These are phyloP conservation scores for Drosophila dives DNA, from an alignment of 2,888 invertebrate genomes.

Conservation along the genomic window DNA sequence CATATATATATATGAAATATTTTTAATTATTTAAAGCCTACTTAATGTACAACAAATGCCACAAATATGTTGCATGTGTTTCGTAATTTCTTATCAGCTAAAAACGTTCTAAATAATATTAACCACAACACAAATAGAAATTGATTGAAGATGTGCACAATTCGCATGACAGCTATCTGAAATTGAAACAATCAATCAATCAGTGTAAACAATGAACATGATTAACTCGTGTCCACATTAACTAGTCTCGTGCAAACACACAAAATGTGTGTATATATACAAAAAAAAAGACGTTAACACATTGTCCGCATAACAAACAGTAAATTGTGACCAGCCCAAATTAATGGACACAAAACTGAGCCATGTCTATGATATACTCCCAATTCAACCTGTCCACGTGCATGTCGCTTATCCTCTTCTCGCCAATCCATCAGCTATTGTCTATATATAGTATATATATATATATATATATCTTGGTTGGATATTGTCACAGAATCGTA, in stretches of 20 bases:
- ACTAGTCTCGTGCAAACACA: conserved; percentile 59
- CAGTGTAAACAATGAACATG: conserved; percentile 78
- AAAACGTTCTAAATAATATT: conserved; percentile 4
- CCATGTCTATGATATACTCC: conserved; percentile 17
- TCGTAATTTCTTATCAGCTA: neutral
- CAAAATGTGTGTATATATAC: neutral
- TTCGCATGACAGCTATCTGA: conserved; percentile 25
- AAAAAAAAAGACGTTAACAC: conserved; percentile 64
- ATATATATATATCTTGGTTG: conserved; percentile 22
- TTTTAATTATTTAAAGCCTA: neutral
- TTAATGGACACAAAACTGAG: conserved; percentile 55
- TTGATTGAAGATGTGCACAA: conserved; percentile 11
- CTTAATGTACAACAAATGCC: neutral
- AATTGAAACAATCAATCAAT: conserved; percentile 72
- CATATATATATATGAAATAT: no score
- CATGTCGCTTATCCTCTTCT: conserved; percentile 39
- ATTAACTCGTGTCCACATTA: conserved; percentile 80
- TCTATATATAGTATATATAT: neutral
- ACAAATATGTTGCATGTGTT: neutral
- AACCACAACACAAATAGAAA: conserved; percentile 16
- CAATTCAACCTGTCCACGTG: conserved; percentile 27
- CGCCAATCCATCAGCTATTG: neutral
- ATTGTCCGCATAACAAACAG: conserved; percentile 32
- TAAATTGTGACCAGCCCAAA: conserved; percentile 60
- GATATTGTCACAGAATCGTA: conserved; percentile 48